Conservation (phyloP, 2,113 vertebrate genomes). For the Tachycineta bicolor region DNA sequence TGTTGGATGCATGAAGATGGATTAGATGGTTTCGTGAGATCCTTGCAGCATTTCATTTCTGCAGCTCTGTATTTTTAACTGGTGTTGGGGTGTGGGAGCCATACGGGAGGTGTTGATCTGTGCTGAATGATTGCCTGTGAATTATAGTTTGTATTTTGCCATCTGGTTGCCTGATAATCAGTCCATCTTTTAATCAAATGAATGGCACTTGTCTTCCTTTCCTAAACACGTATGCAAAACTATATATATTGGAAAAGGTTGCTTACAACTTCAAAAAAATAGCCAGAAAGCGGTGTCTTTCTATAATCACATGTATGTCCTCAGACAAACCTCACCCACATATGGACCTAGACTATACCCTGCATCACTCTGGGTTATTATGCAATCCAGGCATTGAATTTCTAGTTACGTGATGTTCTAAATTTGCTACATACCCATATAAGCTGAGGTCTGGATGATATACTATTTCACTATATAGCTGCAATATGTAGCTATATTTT, state of each 20-base stretch:
- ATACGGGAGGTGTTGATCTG: slow-evolving; percentile 37
- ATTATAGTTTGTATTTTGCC: slow-evolving; percentile 51
- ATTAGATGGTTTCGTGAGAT: not conserved
- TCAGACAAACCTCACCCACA: not conserved
- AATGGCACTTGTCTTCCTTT: slow-evolving; percentile 13
- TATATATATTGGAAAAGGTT: not conserved
- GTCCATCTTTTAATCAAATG: slow-evolving; percentile 28
- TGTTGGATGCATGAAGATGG: not conserved
- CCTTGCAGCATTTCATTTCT: not conserved
- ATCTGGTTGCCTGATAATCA: slow-evolving; percentile 58
- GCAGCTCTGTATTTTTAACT: not conserved
- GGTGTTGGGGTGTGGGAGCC: slow-evolving; percentile 27
- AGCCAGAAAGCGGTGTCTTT: not conserved
- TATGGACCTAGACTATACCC: not conserved
- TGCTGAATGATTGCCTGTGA: slow-evolving; percentile 41
- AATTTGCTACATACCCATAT: not conserved
- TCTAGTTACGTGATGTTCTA: not conserved
- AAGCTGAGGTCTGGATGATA: not conserved
- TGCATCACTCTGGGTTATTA: not conserved
- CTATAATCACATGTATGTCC: not conserved
- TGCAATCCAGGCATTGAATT: not conserved
- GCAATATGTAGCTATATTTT: not conserved
- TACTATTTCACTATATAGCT: not conserved
- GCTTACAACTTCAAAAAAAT: not conserved
- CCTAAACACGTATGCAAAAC: not conserved